A percentile compares a stretch with the other conserved stretches of the same genome.
Conservation (phyloP, 1,140 invertebrate species). For the Eciton burchellii region DNA sequence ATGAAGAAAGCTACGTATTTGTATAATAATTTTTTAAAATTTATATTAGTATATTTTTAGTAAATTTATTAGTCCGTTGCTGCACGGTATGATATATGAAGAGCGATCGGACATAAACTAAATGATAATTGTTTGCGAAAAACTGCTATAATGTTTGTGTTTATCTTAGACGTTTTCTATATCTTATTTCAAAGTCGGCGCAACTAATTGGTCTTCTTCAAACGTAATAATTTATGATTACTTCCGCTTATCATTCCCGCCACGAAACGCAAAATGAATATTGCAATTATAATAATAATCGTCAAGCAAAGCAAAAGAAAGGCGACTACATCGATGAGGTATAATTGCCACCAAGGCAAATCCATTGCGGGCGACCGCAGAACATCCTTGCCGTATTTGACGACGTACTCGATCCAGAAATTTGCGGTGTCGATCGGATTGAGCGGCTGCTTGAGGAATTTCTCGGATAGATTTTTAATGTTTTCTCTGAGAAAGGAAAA, state of each 20-base stretch:
- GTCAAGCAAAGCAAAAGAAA: not conserved
- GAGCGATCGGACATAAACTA: too few species aligned
- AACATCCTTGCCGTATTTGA: constrained; percentile 84
- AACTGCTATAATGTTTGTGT: too few species aligned
- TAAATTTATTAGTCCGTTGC: too few species aligned
- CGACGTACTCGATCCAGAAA: constrained; percentile 88
- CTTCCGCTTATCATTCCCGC: not conserved
- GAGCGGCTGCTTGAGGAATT: constrained; percentile 81
- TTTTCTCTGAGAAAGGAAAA: constrained; percentile 66
- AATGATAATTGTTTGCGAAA: too few species aligned
- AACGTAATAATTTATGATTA: not conserved
- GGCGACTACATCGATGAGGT: constrained; percentile 82
- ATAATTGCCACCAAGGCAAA: constrained; percentile 83
- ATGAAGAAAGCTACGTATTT: too few species aligned
- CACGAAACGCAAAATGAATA: not conserved
- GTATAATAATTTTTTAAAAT: too few species aligned
- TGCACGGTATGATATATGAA: too few species aligned
- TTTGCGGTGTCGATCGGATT: constrained; percentile 86
- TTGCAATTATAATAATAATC: not conserved
- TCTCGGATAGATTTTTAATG: constrained; percentile 61
- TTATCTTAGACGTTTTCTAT: too few species aligned
- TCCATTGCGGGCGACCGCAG: constrained; percentile 82
- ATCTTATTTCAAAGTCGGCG: too few species aligned
- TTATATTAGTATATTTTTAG: too few species aligned
- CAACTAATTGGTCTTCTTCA: not conserved